These are phyloP conservation scores for Lampropteryx suffumata DNA, from an alignment of 2,888 invertebrate genomes.

Conservation along the genomic window DNA sequence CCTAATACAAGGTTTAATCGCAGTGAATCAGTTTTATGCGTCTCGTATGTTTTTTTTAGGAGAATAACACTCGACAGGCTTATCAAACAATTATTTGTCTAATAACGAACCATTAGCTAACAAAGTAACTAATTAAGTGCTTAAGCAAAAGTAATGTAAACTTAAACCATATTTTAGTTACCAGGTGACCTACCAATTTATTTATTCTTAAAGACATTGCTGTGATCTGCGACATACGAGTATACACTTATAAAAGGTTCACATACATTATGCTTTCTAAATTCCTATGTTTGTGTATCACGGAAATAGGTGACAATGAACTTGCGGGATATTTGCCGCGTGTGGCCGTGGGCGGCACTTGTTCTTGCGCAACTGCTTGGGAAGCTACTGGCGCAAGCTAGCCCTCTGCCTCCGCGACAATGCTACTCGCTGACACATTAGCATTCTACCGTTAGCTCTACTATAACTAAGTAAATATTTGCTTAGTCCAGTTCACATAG, in stretches of 20 bases:
- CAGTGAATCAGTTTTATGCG: no score
- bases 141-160: no score
- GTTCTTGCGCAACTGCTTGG: constrained; percentile 72
- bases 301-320: constrained; percentile 68
- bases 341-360: constrained; percentile 61
- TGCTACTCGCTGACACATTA: constrained; percentile 64
- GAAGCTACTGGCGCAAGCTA: constrained; percentile 44
- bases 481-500: neutral
- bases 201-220: no score
- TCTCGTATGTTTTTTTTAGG: no score
- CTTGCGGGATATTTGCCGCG: constrained; percentile 55
- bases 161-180: no score
- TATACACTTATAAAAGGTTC: neutral
- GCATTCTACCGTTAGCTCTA: constrained; percentile 77
- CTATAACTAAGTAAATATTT: constrained; percentile 31
- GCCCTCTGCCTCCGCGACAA: constrained; percentile 54
- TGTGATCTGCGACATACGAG: no score
- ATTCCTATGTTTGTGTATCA: constrained; percentile 32
- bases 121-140: no score
- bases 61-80: no score
- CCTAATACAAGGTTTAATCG: no score
- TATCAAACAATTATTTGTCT: no score
- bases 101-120: no score
- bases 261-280: constrained; percentile 32
- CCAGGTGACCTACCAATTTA: constrained; percentile 1